Evolutionary conservation across 2,797 vertebrate species (phyloP).

Genomic region (Falco cherrug): DNA sequence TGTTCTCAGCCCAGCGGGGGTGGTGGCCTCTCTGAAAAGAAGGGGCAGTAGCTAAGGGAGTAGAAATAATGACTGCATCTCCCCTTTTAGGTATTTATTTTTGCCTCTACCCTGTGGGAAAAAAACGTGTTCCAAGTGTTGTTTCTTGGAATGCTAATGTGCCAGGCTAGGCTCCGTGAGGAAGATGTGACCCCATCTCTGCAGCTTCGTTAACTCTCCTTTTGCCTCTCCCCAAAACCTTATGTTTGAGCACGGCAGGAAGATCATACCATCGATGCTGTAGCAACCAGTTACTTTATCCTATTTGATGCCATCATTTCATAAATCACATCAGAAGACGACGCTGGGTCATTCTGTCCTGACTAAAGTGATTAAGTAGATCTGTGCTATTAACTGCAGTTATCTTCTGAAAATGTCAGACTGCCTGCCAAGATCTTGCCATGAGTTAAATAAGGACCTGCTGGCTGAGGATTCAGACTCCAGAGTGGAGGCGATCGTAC

Average conservation of each 20-base stretch:
- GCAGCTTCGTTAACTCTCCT: neutral
- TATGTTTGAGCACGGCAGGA: neutral
- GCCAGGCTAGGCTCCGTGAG: neutral
- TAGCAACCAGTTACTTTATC: neutral
- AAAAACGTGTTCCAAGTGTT: neutral
- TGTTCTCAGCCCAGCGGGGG: accelerated
- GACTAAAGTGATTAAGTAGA: constrained; percentile 36
- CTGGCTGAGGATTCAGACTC: neutral
- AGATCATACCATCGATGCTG: neutral
- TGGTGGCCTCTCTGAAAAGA: neutral
- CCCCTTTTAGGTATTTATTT: neutral
- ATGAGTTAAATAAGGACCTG: constrained; percentile 22
- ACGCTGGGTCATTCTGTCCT: constrained; percentile 56
- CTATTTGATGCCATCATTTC: constrained; percentile 11
- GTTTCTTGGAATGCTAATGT: neutral
- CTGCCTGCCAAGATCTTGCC: constrained; percentile 46
- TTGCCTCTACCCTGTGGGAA: neutral
- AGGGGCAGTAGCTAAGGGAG: neutral
- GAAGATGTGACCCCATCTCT: neutral
- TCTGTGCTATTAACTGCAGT: constrained; percentile 29
- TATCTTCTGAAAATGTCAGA: constrained; percentile 39
- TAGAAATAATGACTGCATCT: neutral
- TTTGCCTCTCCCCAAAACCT: neutral
- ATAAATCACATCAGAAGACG: constrained; percentile 47
- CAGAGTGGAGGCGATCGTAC: accelerated